phyloP scores from a whole-genome alignment of 2,888 invertebrate species.

The Aporophyla nigra region DNA sequence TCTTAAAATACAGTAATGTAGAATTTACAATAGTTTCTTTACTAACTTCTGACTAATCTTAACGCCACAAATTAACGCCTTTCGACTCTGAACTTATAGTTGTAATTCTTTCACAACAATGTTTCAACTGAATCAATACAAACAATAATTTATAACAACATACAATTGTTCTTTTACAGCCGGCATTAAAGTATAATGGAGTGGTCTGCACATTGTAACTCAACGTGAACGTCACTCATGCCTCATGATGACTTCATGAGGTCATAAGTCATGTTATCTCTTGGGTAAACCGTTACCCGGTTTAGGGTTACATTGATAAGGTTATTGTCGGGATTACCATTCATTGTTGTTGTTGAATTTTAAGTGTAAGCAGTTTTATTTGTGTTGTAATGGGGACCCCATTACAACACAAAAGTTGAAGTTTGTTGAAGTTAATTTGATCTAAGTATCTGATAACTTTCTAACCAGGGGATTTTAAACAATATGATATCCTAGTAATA shows the following conservation, averaged over 20 bases:
- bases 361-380: neutral
- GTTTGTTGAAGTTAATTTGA: neutral
- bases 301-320: slow-evolving; percentile 24
- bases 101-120: neutral
- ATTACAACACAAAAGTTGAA: too few species aligned
- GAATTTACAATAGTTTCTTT: neutral
- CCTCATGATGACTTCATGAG: neutral
- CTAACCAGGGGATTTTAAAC: neutral
- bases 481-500: too few species aligned
- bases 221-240: neutral
- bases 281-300: slow-evolving; percentile 4
- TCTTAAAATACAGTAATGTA: neutral
- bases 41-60: neutral
- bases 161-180: slow-evolving; percentile 7
- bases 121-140: slow-evolving; percentile 9
- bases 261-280: slow-evolving; percentile 21
- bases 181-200: slow-evolving; percentile 11
- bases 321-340: neutral
- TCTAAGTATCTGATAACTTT: neutral
- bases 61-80: neutral
- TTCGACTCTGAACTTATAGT: neutral
- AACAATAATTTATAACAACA: slow-evolving; percentile 28
- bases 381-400: neutral
- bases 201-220: slow-evolving; percentile 4
- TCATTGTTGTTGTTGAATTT: neutral